Conservation (phyloP, 2,113 vertebrate species). For the Sminthopsis crassicaudata region DNA sequence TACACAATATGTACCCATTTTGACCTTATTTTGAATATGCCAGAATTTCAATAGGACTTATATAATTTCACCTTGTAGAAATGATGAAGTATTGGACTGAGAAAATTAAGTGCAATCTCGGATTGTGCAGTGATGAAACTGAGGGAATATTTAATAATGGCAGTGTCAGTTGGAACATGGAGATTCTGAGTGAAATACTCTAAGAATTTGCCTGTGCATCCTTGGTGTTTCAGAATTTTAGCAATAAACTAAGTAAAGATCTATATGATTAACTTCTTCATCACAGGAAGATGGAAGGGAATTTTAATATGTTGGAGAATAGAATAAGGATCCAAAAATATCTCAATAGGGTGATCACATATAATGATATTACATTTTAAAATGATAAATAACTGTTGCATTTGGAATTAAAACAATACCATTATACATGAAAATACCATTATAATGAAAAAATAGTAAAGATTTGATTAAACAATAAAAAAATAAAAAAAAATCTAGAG, state of each 20-base stretch:
- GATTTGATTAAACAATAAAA: neutral
- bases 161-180: neutral
- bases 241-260: neutral
- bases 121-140: neutral
- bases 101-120: neutral
- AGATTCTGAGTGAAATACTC: neutral
- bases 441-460: neutral
- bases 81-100: neutral
- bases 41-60: neutral
- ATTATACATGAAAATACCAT: no score
- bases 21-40: no score
- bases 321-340: neutral
- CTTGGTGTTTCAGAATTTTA: neutral
- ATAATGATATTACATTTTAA: neutral
- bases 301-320: neutral
- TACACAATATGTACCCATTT: no score
- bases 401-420: neutral
- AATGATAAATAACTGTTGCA: neutral
- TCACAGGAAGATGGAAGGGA: neutral
- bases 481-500: neutral
- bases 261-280: neutral
- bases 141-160: neutral
- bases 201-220: neutral
- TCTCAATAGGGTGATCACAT: neutral
- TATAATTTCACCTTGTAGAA: neutral